Conservation (phyloP, 2,797 vertebrate species). For the Cynopterus sphinx region DNA sequence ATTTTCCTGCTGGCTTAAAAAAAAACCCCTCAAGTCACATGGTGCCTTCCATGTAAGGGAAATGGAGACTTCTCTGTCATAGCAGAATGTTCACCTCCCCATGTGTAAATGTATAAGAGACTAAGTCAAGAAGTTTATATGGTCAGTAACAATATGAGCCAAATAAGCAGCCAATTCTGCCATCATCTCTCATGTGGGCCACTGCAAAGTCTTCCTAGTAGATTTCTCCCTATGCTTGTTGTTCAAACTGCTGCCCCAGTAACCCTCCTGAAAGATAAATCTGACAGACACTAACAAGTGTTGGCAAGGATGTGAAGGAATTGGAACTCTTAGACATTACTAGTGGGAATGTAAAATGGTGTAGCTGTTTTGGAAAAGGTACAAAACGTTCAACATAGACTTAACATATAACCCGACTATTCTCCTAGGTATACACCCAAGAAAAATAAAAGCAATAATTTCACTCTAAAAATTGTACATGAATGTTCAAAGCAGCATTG, state of each 20-base stretch:
- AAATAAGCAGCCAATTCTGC: background rate
- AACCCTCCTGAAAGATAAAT: background rate
- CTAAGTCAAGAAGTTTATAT: accelerated
- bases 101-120: accelerated
- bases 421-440: background rate
- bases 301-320: background rate
- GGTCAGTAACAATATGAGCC: background rate
- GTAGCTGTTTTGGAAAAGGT: background rate
- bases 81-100: background rate
- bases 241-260: background rate
- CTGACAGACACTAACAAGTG: background rate
- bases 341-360: background rate
- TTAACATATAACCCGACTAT: background rate
- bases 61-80: background rate
- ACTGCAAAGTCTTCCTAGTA: background rate
- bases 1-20: background rate
- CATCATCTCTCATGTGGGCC: background rate
- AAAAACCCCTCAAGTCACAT: background rate
- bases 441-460: background rate
- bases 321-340: background rate
- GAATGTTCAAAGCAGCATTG: background rate
- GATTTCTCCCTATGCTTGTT: background rate
- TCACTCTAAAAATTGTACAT: background rate
- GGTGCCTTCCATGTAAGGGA: background rate
- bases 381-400: background rate